Percentiles rank a stretch among this genome's conserved stretches.
Conservation (phyloP, 2,797 vertebrate species). For the Remorina albescens region DNA sequence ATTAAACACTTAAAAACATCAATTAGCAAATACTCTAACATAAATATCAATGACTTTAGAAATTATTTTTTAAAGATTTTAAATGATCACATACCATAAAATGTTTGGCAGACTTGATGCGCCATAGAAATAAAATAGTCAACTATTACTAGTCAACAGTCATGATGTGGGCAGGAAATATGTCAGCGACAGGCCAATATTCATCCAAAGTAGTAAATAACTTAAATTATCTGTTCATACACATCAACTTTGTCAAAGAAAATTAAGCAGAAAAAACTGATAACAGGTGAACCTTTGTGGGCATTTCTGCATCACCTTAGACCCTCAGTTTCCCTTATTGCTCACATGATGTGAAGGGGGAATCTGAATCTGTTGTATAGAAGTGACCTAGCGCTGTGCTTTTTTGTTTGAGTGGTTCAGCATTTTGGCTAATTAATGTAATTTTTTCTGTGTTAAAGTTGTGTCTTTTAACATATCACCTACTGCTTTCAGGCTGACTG, state of each 20-base stretch:
- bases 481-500: conserved; percentile 15
- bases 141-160: no score
- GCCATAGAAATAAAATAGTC: background rate
- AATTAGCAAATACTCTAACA: background rate
- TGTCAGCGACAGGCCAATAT: background rate
- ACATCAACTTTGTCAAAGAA: background rate
- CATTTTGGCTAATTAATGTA: background rate
- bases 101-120: background rate
- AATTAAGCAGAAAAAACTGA: no score
- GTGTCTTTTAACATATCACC: conserved; percentile 18
- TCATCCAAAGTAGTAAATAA: background rate
- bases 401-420: background rate
- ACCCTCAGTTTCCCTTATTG: background rate
- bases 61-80: background rate
- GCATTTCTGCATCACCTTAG: background rate
- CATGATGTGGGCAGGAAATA: no score
- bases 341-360: background rate
- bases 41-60: background rate
- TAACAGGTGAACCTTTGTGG: background rate
- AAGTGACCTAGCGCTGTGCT: background rate
- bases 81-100: background rate
- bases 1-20: background rate
- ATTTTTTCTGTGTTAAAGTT: background rate
- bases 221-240: background rate
- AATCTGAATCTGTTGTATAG: background rate